Base-by-base conservation (phyloP, 2,888 invertebrate genomes). In the Euphydryas editha region DNA sequence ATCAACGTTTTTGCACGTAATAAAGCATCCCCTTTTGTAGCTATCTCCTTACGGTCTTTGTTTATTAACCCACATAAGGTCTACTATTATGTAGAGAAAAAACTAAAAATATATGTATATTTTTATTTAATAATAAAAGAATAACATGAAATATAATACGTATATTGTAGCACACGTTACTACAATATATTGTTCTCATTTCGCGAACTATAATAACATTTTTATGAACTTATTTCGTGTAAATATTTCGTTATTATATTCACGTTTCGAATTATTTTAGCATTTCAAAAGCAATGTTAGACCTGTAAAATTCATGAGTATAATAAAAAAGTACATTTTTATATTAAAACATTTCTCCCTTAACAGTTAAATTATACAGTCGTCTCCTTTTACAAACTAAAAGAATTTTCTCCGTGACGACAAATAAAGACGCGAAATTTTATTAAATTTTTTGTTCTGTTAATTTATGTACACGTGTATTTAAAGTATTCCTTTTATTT, bases 361-460 rank as follows among this genome's bases (percentile, higher is more conserved):
- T 57, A 57, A 57, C 57, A 57, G 42, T 39, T 39, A 55, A 65
- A 60, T 65, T 65, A 65, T 55, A 47, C 65, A 59, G 59, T 58
- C 59, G 37, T 36, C 24, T 63, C 51, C 46, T 59, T 56, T 65
- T 59, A 55, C 64, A 47, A 65, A 65, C 36, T 60, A 46, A 65
- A 56, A 47, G 17, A 37, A 47, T 59, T 47, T 60, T 56, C 49
- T 24, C n/a, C 55, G 56, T 10, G 18, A 30, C 44, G 55, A 55
- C 47, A 65, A 60, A 59, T 54, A 55, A 59, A n/a, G 55, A 58
- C 8, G 64, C 20, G 47, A 39, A n/a, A 56, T 47, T 57, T 65
- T 39, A 56, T 59, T 44, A 47, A 55, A 47, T 59, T 55, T 44
- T 59, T 39, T 65, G 49, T 65, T 36, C 30, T 21, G 24, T 37